Evolutionary conservation across 2,113 vertebrate genomes (phyloP).

Genomic region (Machaerirhynchus nigripectus): DNA sequence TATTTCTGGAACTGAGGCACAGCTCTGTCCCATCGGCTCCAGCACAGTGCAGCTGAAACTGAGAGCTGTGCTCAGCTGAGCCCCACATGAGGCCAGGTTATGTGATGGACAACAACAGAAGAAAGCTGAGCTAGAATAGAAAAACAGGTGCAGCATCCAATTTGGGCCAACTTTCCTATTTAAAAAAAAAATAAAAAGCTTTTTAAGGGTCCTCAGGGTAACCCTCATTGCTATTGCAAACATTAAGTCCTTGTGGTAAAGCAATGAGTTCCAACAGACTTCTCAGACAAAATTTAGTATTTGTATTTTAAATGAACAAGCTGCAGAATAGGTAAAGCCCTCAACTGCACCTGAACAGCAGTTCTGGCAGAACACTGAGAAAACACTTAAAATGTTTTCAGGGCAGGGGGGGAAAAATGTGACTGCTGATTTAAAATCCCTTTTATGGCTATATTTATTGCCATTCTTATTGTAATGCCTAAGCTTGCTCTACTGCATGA

Average conservation of each 20-base stretch:
- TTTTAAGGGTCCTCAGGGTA: neutral
- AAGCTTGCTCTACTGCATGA: neutral
- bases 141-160: neutral
- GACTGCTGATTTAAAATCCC: neutral
- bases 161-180: neutral
- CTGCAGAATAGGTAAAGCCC: neutral
- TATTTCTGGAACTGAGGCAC: neutral
- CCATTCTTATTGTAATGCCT: neutral
- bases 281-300: neutral
- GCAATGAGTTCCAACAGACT: neutral
- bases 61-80: neutral
- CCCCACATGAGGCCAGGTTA: neutral
- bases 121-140: neutral
- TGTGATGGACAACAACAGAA: neutral
- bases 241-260: neutral
- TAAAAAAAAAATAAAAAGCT: neutral
- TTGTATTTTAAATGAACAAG: neutral
- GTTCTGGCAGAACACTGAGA: neutral
- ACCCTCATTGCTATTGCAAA: neutral
- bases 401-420: neutral
- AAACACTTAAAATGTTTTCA: neutral
- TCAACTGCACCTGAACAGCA: neutral
- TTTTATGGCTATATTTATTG: slow-evolving; percentile 31
- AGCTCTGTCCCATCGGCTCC: neutral
- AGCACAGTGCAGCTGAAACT: neutral